Evolutionary conservation across 2,888 invertebrate genomes (phyloP).

Genomic region (Serrognathus titanus): DNA sequence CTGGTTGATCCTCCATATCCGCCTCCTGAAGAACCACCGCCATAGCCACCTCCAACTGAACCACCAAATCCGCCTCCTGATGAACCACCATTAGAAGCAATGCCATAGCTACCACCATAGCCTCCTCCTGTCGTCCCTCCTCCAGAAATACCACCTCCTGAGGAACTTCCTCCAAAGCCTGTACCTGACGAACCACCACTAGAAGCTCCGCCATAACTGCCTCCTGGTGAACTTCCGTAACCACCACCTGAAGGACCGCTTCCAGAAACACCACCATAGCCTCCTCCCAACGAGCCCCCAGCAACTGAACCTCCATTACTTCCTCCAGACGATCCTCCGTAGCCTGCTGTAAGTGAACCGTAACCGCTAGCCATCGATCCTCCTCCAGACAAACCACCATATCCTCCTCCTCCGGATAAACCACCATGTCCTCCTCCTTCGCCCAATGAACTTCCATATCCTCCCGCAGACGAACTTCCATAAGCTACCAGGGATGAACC

Average conservation of each 20-base stretch:
- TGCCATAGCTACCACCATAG: slow-evolving; percentile 3
- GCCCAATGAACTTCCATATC: background rate
- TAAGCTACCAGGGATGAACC: too few species aligned
- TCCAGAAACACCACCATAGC: slow-evolving; percentile 21
- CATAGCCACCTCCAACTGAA: too few species aligned
- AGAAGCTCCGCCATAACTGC: slow-evolving; percentile 1
- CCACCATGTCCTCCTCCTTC: background rate
- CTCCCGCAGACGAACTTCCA: too few species aligned
- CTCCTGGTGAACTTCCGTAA: background rate
- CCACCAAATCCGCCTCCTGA: background rate
- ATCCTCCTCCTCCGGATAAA: background rate
- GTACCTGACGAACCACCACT: background rate
- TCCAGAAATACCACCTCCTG: background rate
- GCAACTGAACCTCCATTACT: slow-evolving; percentile 6
- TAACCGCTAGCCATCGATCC: slow-evolving; percentile 24
- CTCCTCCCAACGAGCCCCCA: slow-evolving; percentile 3
- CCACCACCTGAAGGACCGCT: background rate
- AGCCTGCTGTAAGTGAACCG: slow-evolving; percentile 27
- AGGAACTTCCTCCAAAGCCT: slow-evolving; percentile 3
- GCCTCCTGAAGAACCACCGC: too few species aligned
- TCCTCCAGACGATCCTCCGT: slow-evolving; percentile 30
- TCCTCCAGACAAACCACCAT: slow-evolving; percentile 8
- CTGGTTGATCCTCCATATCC: background rate
- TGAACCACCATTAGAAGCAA: slow-evolving; percentile 8
- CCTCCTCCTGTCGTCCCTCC: background rate